Evolutionary conservation across 2,888 invertebrate genomes (phyloP).

Genomic region (Sminthurinus aureus): DNA sequence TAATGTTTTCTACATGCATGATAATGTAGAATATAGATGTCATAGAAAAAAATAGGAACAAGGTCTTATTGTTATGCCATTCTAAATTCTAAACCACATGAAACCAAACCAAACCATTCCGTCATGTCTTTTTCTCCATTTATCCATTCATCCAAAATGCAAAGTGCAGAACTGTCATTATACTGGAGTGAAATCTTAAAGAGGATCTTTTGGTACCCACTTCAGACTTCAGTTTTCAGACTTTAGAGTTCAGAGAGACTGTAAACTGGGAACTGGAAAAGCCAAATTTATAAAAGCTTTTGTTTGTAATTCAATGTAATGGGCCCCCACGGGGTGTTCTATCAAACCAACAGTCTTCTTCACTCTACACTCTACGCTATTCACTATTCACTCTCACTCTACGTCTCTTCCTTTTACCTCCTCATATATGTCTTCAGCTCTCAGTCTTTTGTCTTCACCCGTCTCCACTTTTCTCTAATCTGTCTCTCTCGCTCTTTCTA

Average conservation of each 20-base stretch:
- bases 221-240: not conserved
- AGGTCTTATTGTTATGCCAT: too few relatives aligned
- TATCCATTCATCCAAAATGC: too few relatives aligned
- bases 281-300: conserved; percentile 37
- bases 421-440: not conserved
- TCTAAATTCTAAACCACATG: too few relatives aligned
- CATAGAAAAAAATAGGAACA: too few relatives aligned
- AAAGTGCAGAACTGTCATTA: too few relatives aligned
- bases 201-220: too few relatives aligned
- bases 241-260: not conserved
- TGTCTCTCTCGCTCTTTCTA: conserved; percentile 2
- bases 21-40: too few relatives aligned
- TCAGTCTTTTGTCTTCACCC: too few relatives aligned
- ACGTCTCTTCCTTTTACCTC: not conserved
- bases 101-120: too few relatives aligned
- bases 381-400: not conserved
- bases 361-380: not conserved
- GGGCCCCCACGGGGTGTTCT: conserved; percentile 20
- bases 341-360: not conserved
- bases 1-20: too few relatives aligned
- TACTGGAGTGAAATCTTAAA: too few relatives aligned
- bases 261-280: conserved; percentile 9
- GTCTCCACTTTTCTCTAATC: not conserved
- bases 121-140: too few relatives aligned
- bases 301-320: conserved; percentile 34